Evolutionary conservation across 2,888 invertebrate genomes (phyloP), one percentile per base, ranked within the genome.

Genomic region (Dicycla oo): DNA sequence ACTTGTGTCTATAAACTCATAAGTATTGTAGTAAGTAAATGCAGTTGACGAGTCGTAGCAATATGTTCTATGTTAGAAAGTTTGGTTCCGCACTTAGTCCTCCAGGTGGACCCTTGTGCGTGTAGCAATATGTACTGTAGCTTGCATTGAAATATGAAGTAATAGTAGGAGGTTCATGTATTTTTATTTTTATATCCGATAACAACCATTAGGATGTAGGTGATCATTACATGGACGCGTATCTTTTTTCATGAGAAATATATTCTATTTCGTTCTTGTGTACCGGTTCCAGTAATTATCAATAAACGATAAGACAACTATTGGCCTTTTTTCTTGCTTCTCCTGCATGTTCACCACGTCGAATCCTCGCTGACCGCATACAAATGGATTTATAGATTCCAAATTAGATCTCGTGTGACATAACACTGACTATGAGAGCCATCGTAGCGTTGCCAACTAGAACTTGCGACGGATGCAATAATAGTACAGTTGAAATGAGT

Each of bases 251-350:
- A 87, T 86, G 84, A 85, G 85, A 87, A 86, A 85, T 86, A 86
- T 82, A 81, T 84, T 81, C 87, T 88, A 88, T 82, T 88, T 87
- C 86, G 90, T 93, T 91, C 91, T 88, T 94, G 93, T 95, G 94
- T 94, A 94, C 93, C 91, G 90, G 93, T 94, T 93, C 89, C 90
- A 93, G 91, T 94, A 94, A 93, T 80, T 91, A 90, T 91, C 88
- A 95, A 95, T 95, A 95, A 95, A 95, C 86, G 91, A 90, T 94
- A 92, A 92, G 91, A 95, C 91, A 93, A 93, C 88, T 91, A 92
- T 92, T 91, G 92, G 94, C 91, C 92, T 93, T 95, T 95, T 94
- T 95, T 94, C 94, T 95, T 94, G 94, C 94, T 93, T 93, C 88
- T 92, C 94, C 94, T 93, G 94, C 94, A 94, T 95, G 94, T 82